These are phyloP conservation scores for Oceanodroma tethys DNA, from an alignment of 2,113 vertebrate genomes.

Conservation along the genomic window DNA sequence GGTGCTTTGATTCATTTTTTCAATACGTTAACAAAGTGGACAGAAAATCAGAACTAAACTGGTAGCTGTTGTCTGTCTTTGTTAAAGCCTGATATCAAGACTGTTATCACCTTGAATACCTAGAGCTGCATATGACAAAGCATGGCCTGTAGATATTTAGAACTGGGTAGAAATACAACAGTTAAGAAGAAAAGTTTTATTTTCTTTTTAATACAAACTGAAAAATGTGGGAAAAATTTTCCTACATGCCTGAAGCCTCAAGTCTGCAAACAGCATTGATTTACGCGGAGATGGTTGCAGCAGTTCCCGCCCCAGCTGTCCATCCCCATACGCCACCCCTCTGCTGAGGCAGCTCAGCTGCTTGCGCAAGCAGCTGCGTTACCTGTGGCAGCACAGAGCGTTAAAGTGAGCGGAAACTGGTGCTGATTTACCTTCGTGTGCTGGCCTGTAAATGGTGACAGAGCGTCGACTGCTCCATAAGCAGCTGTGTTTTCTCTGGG, in stretches of 20 bases:
- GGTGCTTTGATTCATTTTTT: not conserved
- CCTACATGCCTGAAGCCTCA: not conserved
- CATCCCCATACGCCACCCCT: accelerated
- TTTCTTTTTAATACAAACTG: not conserved
- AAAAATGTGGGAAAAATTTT: not conserved
- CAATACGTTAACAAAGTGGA: not conserved
- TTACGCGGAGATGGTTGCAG: not conserved
- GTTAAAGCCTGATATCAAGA: not conserved
- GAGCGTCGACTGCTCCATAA: accelerated
- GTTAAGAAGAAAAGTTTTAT: not conserved
- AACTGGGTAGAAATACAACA: not conserved
- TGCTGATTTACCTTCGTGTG: not conserved
- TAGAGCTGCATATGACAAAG: not conserved
- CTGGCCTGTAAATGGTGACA: not conserved
- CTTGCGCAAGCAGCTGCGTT: not conserved
- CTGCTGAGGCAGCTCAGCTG: not conserved
- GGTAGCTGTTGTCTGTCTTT: not conserved
- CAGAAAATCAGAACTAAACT: not conserved
- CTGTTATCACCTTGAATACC: not conserved
- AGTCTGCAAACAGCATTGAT: not conserved
- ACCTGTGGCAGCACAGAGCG: not conserved
- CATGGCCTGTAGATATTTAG: not conserved
- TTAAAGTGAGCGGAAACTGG: not conserved
- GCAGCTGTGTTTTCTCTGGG: not conserved
- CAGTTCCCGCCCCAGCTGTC: not conserved